These are phyloP conservation scores for Threskiornis aethiopicus DNA, from an alignment of 2,797 vertebrate genomes.

Conservation along the genomic window DNA sequence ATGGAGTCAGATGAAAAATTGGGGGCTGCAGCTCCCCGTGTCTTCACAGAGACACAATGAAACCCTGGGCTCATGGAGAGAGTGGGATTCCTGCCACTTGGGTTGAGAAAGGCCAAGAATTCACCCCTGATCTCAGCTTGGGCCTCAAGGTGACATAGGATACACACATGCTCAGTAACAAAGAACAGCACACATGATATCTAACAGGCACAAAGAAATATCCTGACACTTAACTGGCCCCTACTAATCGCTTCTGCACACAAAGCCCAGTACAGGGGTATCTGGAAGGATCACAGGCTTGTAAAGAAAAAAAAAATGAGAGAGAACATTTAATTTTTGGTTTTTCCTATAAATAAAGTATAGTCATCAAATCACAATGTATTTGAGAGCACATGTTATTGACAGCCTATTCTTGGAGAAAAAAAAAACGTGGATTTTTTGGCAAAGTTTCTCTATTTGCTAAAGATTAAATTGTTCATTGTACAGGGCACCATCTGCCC, in stretches of 20 bases:
- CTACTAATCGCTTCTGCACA: not conserved
- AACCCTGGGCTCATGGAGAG: not conserved
- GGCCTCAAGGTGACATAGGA: not conserved
- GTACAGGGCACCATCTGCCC: slow-evolving; percentile 78
- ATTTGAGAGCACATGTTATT: slow-evolving; percentile 75
- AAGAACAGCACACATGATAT: not conserved
- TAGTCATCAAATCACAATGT: slow-evolving; percentile 64
- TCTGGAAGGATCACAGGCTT: not conserved
- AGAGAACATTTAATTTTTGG: slow-evolving; percentile 29
- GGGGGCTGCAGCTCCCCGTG: not conserved
- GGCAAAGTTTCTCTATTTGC: slow-evolving; percentile 77
- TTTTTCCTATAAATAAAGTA: slow-evolving; percentile 68
- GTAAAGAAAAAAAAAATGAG: not conserved
- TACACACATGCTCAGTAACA: not conserved
- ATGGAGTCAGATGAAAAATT: not conserved
- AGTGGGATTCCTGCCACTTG: not conserved
- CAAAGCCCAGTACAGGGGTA: not conserved
- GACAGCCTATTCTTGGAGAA: slow-evolving; percentile 75
- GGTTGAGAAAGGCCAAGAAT: not conserved
- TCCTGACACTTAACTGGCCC: not conserved
- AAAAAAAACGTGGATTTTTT: slow-evolving; percentile 68
- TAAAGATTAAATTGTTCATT: slow-evolving; percentile 81
- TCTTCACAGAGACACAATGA: not conserved
- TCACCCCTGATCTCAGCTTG: not conserved
- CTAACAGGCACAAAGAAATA: not conserved